Base-by-base conservation (phyloP, 2,113 vertebrate species). In the Limanda limanda region DNA sequence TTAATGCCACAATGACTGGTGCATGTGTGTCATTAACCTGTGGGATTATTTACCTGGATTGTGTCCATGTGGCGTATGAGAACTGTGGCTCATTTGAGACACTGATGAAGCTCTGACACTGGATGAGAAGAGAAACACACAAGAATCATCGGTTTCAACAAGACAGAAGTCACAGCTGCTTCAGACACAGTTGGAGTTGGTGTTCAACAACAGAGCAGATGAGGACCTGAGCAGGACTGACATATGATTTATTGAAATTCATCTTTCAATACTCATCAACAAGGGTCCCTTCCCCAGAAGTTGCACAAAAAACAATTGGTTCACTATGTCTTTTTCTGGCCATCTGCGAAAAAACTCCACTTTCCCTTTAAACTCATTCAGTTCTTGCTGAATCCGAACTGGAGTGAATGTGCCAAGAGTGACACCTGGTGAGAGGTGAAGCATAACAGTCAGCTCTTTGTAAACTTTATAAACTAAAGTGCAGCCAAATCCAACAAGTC, bases 401-500 rank as follows among this genome's bases (percentile, higher is more conserved):
- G 37, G 40, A 52, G 17, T n/a, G 66, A 12, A 71, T 71, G 68
- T 73, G 67, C 13, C 76, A 83, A 23, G 62, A 83, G 84, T 76
- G 92, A 88, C 91, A 89, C 66, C 89, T 83, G 82, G 88, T 74
- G 89, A 74, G 31, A 20, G 14, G 8, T 23, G 58, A 61, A 3
- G 55, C 2, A 35, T 48, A 66, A 81, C 68, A 82, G 40, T 24
- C 14, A 42, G 40, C n/a, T 11, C 18, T 8, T 57, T 76, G 47
- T 25, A 24, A 80, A 21, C 15, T 83, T 61, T 20, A 67, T 51
- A 18, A 17, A 18, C 47, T 18, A 51, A 51, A 51, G 17, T 51
- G 47, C 13, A 48, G 47, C 47, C 47, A 51, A 51, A 18, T 51
- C 47, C 6, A 15, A 51, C 47, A 51, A 51, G 47, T 51, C 47